Percentiles rank a stretch among this genome's conserved stretches.
phyloP scores from a whole-genome alignment of 1,140 invertebrate genomes.

The Pararge aegeria region DNA sequence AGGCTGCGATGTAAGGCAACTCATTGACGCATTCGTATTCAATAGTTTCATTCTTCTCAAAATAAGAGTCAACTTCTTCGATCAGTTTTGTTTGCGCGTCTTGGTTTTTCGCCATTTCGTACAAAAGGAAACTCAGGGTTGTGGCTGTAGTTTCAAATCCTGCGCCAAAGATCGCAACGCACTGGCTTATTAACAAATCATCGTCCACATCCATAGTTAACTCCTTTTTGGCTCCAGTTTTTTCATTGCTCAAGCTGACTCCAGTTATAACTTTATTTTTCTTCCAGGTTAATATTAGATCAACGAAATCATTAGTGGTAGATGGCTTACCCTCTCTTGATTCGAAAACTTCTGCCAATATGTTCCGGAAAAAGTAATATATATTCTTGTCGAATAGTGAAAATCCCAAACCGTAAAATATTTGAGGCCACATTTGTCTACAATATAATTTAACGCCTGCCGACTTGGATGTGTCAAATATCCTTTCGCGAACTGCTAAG shows the following conservation, averaged over 20 bases:
- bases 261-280: constrained; percentile 20
- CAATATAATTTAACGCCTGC: constrained; percentile 22
- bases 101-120: constrained; percentile 30
- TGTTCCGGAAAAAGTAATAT: constrained; percentile 25
- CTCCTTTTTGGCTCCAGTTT: constrained; percentile 16
- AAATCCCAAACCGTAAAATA: constrained; percentile 33
- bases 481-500: constrained; percentile 20
- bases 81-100: constrained; percentile 27
- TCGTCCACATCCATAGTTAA: constrained; percentile 24
- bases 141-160: constrained; percentile 39
- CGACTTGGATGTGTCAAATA: constrained; percentile 28
- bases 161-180: constrained; percentile 31
- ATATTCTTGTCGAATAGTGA: constrained; percentile 28
- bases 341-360: constrained; percentile 25
- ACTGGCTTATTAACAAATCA: constrained; percentile 29
- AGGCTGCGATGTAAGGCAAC: constrained; percentile 33
- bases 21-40: constrained; percentile 36
- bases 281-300: constrained; percentile 34
- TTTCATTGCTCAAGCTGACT: constrained; percentile 19
- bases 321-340: constrained; percentile 22
- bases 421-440: constrained; percentile 35
- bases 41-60: constrained; percentile 17
- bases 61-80: constrained; percentile 33
- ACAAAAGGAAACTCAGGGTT: constrained; percentile 31
- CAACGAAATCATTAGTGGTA: constrained; percentile 35